Conservation (phyloP, 2,797 vertebrate species). For the Acanthis flammea region DNA sequence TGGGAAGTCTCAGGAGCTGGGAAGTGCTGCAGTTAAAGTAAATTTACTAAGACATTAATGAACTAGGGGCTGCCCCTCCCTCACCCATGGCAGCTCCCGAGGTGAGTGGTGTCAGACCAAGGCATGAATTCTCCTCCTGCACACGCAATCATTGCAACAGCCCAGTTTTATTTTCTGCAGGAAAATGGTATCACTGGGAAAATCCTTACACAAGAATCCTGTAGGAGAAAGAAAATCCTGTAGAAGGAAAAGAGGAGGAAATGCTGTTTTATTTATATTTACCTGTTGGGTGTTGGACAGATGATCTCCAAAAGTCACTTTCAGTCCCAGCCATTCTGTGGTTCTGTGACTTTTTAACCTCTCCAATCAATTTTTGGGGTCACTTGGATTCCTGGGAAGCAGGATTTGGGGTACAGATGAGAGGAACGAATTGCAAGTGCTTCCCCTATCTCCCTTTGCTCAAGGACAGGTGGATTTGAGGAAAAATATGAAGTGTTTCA, state of each 20-base stretch:
- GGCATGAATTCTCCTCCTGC: not conserved
- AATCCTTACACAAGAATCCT: not conserved
- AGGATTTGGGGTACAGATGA: not conserved
- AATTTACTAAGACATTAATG: not conserved
- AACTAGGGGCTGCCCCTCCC: accelerated
- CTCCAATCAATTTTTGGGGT: not conserved
- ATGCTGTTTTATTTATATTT: not conserved
- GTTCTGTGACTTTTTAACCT: not conserved
- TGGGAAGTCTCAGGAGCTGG: not conserved
- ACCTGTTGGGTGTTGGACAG: too few relatives aligned
- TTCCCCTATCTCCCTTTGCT: not conserved
- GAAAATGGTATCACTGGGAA: not conserved
- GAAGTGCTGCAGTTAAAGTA: not conserved
- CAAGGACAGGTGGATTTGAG: not conserved
- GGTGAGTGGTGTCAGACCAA: accelerated
- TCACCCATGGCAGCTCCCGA: accelerated
- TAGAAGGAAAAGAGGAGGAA: not conserved
- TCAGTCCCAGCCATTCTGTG: not conserved
- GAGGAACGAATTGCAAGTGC: not conserved
- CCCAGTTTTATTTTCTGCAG: not conserved
- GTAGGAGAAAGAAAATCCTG: not conserved
- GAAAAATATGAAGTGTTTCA: not conserved
- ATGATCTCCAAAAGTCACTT: not conserved
- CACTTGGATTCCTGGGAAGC: not conserved
- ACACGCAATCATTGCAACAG: not conserved